Percentiles rank a stretch among this genome's conserved stretches.
Evolutionary conservation across 2,888 invertebrate genomes (phyloP).

Genomic region (Lagria hirta): DNA sequence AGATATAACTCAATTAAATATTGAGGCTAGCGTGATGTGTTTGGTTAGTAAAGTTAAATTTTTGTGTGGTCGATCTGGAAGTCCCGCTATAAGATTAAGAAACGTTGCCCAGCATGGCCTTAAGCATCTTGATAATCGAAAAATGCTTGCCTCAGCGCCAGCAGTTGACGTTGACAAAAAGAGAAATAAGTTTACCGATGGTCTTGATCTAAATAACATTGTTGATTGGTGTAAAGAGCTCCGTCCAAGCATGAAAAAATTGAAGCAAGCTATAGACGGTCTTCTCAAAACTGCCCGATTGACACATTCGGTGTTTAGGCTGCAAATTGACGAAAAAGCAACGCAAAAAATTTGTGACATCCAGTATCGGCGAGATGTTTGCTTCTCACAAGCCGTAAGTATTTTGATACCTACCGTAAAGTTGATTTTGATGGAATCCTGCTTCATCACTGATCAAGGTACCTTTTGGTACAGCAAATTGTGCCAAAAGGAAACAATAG

Average conservation of each 20-base stretch:
- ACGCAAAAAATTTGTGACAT: slow-evolving; percentile 73
- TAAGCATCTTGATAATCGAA: slow-evolving; percentile 56
- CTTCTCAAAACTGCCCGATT: slow-evolving; percentile 73
- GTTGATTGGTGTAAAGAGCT: slow-evolving; percentile 76
- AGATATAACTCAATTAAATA: slow-evolving; percentile 82
- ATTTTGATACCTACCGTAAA: slow-evolving; percentile 1
- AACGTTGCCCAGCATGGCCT: too few species aligned
- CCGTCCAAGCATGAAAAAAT: slow-evolving; percentile 77
- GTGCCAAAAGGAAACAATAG: too few species aligned
- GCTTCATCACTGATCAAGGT: too few species aligned
- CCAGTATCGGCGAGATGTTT: slow-evolving; percentile 82
- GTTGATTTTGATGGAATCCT: slow-evolving; percentile 5
- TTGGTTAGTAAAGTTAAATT: slow-evolving; percentile 81
- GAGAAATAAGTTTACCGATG: slow-evolving; percentile 70
- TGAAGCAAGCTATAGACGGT: slow-evolving; percentile 78
- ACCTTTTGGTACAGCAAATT: slow-evolving; percentile 10
- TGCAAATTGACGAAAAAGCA: slow-evolving; percentile 75
- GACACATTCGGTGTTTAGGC: slow-evolving; percentile 80
- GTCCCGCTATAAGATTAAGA: slow-evolving; percentile 68
- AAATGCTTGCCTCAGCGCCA: slow-evolving; percentile 34
- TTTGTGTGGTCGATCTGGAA: slow-evolving; percentile 72
- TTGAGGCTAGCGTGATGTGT: slow-evolving; percentile 86
- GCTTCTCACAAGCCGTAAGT: slow-evolving; percentile 85
- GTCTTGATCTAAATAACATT: slow-evolving; percentile 67
- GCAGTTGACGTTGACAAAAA: slow-evolving; percentile 26